These are phyloP conservation scores for Coluber constrictor DNA, from an alignment of 2,797 vertebrate species.

Conservation along the genomic window DNA sequence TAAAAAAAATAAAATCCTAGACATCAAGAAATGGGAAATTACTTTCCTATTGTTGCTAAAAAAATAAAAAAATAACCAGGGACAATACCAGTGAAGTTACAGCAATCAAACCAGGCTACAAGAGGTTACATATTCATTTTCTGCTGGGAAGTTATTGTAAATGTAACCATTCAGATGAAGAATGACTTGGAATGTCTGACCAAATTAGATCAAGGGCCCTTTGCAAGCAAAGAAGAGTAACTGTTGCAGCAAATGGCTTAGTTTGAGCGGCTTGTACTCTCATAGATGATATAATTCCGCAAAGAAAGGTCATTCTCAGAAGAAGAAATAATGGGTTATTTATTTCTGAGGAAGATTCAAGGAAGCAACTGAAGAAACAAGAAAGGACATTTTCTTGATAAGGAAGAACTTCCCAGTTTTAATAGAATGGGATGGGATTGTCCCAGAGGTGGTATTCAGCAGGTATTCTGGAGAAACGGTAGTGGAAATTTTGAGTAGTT, in stretches of 20 bases:
- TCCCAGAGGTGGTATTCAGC: too few species aligned
- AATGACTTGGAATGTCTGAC: constrained; percentile 1
- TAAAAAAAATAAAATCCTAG: background rate
- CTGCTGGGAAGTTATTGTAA: background rate
- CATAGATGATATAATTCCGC: background rate
- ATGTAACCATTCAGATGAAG: background rate
- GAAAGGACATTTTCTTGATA: background rate
- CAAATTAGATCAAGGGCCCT: background rate
- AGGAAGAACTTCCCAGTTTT: background rate
- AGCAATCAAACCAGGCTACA: background rate
- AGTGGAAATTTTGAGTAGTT: too few species aligned
- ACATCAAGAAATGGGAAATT: background rate
- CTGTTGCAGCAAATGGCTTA: background rate
- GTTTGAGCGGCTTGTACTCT: background rate
- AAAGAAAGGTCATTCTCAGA: background rate
- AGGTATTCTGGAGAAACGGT: too few species aligned
- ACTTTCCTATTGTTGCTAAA: background rate
- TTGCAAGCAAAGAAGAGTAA: background rate
- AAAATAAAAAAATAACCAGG: background rate
- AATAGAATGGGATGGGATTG: background rate
- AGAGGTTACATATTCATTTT: background rate
- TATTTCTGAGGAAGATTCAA: background rate
- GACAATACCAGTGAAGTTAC: background rate
- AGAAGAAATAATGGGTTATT: background rate
- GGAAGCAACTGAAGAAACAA: background rate